A percentile compares a stretch with the other conserved stretches of the same genome.
These are phyloP conservation scores for Podiceps cristatus DNA, from an alignment of 2,113 vertebrate species.

Conservation along the genomic window DNA sequence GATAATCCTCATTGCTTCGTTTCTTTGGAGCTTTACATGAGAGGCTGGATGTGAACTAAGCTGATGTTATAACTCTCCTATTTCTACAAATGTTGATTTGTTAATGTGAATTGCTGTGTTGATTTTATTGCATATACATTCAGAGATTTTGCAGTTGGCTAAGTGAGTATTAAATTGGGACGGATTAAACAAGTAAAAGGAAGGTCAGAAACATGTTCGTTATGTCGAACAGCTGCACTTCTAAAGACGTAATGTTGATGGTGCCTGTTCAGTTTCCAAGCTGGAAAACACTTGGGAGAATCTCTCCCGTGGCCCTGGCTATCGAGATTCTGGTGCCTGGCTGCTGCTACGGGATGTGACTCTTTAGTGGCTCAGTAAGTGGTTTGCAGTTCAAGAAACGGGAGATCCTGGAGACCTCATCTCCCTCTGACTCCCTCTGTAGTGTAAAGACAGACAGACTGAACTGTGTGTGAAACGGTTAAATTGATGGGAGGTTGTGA, in stretches of 20 bases:
- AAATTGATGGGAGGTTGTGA: background rate
- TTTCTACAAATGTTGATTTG: background rate
- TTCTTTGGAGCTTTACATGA: slow-evolving; percentile 13
- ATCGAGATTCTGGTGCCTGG: background rate
- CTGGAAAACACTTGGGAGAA: background rate
- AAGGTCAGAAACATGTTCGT: background rate
- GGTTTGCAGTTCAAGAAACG: background rate
- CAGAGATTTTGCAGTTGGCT: background rate
- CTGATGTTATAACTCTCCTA: background rate
- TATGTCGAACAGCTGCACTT: background rate
- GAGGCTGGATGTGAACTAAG: background rate
- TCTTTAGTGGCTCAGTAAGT: background rate
- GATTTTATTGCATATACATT: background rate
- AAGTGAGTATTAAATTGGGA: background rate
- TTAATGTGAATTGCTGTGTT: background rate
- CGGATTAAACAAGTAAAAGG: background rate
- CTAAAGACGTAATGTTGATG: background rate
- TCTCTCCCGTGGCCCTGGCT: background rate
- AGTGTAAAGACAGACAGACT: background rate
- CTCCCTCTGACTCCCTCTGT: background rate
- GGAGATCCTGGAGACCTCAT: background rate
- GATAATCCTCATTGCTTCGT: background rate
- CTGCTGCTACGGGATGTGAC: background rate
- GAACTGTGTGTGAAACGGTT: background rate
- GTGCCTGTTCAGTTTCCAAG: background rate